These are phyloP conservation scores for Zaprionus gabonicus DNA, from an alignment of 1,140 invertebrate genomes.

Conservation along the genomic window DNA sequence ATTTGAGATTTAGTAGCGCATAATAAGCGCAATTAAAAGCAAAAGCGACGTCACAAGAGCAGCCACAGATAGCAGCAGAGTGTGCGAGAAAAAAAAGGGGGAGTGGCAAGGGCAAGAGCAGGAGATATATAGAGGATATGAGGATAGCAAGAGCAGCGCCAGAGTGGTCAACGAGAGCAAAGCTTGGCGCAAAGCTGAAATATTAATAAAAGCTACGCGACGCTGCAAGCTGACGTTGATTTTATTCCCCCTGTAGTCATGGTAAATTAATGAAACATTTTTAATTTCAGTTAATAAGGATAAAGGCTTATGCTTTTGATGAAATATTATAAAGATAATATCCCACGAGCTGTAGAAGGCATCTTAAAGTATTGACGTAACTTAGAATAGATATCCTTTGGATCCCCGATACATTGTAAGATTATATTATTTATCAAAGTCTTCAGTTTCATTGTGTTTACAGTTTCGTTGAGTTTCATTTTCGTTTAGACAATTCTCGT, in stretches of 20 bases:
- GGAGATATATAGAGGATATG: not conserved
- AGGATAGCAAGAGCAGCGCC: not conserved
- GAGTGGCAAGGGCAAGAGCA: not conserved
- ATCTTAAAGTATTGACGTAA: too few relatives aligned
- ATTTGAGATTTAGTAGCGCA: conserved; percentile 41
- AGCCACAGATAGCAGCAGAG: not conserved
- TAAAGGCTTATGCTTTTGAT: not conserved
- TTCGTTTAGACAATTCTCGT: not conserved
- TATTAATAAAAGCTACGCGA: conserved; percentile 1
- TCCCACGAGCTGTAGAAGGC: not conserved
- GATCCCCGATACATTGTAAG: too few relatives aligned
- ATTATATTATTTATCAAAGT: too few relatives aligned
- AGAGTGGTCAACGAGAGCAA: too few relatives aligned
- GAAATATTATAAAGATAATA: not conserved
- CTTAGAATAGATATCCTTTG: too few relatives aligned
- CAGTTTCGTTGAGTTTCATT: not conserved
- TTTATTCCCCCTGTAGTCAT: not conserved
- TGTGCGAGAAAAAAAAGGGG: not conserved
- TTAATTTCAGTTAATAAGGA: not conserved
- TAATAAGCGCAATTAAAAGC: conserved; percentile 74
- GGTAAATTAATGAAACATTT: not conserved
- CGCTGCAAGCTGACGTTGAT: not conserved
- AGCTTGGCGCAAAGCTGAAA: not conserved
- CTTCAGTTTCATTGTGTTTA: not conserved
- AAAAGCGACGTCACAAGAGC: conserved; percentile 1